phyloP scores from a whole-genome alignment of 2,797 vertebrate species.

The Platyrinchus mystaceus region DNA sequence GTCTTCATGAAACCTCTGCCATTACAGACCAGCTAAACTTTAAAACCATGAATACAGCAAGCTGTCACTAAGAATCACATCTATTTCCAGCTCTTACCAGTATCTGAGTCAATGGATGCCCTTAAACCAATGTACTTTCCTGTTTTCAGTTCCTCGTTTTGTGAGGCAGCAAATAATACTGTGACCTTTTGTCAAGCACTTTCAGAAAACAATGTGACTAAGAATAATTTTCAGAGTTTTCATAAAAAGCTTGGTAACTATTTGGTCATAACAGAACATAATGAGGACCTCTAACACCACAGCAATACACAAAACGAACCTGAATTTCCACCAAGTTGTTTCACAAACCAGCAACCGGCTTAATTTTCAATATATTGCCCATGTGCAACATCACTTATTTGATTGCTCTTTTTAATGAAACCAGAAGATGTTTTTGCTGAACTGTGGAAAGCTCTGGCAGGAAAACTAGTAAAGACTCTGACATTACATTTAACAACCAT shows the following conservation, averaged over 20 bases:
- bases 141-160: slow-evolving; percentile 29
- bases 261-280: not conserved
- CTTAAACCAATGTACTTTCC: not conserved
- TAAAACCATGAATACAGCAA: not conserved
- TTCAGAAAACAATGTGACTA: not conserved
- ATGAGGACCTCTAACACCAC: not conserved
- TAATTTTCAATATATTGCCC: not conserved
- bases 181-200: not conserved
- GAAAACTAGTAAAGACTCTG: not conserved
- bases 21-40: not conserved
- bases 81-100: not conserved
- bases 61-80: not conserved
- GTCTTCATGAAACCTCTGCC: not conserved
- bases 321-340: not conserved
- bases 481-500: not conserved
- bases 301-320: not conserved
- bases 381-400: not conserved
- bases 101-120: not conserved
- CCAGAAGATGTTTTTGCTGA: not conserved
- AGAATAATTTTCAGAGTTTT: not conserved
- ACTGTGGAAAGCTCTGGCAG: not conserved
- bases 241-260: not conserved
- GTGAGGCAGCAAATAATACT: not conserved
- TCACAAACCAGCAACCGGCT: not conserved
- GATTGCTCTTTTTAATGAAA: not conserved